Conservation (phyloP, 1,140 invertebrate genomes). For the Drosophila arizonae region DNA sequence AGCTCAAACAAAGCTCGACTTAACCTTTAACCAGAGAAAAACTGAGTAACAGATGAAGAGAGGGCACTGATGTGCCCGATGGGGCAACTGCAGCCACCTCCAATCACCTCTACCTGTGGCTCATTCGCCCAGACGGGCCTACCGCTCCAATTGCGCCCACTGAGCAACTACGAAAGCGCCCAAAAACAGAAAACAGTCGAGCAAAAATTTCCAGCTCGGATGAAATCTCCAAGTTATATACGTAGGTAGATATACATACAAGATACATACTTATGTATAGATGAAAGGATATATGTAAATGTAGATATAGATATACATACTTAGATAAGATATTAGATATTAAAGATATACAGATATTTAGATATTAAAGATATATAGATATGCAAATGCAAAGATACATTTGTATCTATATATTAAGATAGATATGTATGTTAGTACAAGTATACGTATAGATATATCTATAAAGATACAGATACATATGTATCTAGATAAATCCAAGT, state of each 20-base stretch:
- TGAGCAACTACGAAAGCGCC: constrained; percentile 6
- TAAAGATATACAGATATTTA: too few species aligned
- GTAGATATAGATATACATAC: neutral
- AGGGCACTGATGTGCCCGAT: neutral
- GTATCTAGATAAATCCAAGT: neutral
- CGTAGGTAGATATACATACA: neutral
- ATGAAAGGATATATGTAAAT: neutral
- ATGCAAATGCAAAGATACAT: neutral
- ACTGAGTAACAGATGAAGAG: neutral
- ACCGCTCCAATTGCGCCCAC: constrained; percentile 19
- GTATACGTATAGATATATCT: neutral
- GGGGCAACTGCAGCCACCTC: neutral
- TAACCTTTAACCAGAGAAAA: constrained; percentile 1
- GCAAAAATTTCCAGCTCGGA: neutral
- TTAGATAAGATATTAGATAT: too few species aligned
- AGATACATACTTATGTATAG: neutral
- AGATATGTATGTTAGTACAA: too few species aligned
- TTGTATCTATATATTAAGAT: neutral
- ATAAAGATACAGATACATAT: neutral
- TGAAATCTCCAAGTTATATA: neutral
- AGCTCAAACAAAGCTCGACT: constrained; percentile 6
- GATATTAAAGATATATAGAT: neutral
- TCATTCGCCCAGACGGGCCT: neutral
- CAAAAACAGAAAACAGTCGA: neutral
- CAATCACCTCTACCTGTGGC: constrained; percentile 32